Conservation (phyloP, 1,140 invertebrate species). For the Aleiodes sp. region DNA sequence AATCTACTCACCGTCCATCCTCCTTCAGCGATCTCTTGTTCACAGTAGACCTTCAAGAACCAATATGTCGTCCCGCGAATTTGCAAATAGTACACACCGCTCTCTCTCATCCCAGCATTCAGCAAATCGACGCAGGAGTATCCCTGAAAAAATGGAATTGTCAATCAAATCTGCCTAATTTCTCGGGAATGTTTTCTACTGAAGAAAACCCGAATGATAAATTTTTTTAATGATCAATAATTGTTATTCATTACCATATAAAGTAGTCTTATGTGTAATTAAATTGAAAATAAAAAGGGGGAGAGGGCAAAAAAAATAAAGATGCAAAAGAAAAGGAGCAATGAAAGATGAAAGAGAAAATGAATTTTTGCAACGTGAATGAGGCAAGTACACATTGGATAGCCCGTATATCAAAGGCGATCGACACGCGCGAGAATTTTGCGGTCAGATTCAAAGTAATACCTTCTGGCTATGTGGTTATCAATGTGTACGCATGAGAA, state of each 20-base stretch:
- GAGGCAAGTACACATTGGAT: neutral
- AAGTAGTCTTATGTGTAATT: conserved; percentile 41
- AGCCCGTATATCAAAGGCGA: neutral
- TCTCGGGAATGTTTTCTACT: neutral
- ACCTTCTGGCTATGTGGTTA: neutral
- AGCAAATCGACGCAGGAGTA: conserved; percentile 86
- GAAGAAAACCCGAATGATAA: conserved; percentile 22
- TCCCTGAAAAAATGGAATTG: conserved; percentile 69
- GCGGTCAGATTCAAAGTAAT: neutral
- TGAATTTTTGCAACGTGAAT: neutral
- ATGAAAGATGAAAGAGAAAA: conserved; percentile 18
- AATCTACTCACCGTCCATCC: conserved; percentile 89
- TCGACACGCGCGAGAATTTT: conserved; percentile 7
- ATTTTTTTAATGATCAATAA: conserved; percentile 48
- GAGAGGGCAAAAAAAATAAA: neutral
- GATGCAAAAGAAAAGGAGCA: neutral
- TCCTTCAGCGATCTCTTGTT: conserved; percentile 88
- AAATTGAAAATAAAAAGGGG: conserved; percentile 23
- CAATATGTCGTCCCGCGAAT: conserved; percentile 90
- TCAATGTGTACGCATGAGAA: neutral
- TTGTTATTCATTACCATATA: conserved; percentile 45
- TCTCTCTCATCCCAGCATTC: conserved; percentile 84
- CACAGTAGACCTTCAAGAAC: conserved; percentile 91
- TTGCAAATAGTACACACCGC: conserved; percentile 88
- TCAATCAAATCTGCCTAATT: neutral